Percentiles rank a stretch among this genome's conserved stretches.
These are phyloP conservation scores for Brienomyrus longianalis DNA, from an alignment of 2,113 vertebrate species.

Conservation along the genomic window DNA sequence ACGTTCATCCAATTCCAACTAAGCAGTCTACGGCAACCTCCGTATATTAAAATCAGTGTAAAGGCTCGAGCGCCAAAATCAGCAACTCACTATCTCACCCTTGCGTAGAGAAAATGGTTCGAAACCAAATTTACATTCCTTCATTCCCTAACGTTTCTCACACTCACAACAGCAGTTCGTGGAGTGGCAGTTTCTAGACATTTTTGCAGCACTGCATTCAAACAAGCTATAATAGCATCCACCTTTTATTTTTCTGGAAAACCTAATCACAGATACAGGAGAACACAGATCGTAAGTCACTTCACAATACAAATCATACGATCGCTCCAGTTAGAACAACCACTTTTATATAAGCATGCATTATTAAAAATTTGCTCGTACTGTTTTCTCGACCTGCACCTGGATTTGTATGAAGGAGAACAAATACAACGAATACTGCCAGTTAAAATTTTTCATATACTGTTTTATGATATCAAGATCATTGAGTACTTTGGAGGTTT, in stretches of 20 bases:
- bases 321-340: conserved; percentile 29
- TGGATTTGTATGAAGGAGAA: conserved; percentile 11
- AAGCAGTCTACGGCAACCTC: background rate
- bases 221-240: conserved; percentile 16
- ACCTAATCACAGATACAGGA: conserved; percentile 53
- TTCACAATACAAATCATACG: conserved; percentile 51
- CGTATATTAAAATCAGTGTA: background rate
- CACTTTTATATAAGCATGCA: conserved; percentile 49
- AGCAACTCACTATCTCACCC: background rate
- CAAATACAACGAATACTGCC: background rate
- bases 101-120: background rate
- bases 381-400: conserved; percentile 36
- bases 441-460: background rate
- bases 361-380: conserved; percentile 54
- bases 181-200: background rate
- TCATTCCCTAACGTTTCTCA: background rate
- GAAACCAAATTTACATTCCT: background rate
- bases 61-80: background rate
- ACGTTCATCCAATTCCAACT: background rate
- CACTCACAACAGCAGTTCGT: background rate
- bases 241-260: conserved; percentile 61
- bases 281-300: conserved; percentile 41
- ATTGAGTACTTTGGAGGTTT: background rate
- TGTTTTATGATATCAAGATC: background rate
- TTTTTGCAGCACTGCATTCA: background rate